Base-by-base conservation (phyloP, 2,797 vertebrate species). In the Chaenodraco wilsoni region DNA sequence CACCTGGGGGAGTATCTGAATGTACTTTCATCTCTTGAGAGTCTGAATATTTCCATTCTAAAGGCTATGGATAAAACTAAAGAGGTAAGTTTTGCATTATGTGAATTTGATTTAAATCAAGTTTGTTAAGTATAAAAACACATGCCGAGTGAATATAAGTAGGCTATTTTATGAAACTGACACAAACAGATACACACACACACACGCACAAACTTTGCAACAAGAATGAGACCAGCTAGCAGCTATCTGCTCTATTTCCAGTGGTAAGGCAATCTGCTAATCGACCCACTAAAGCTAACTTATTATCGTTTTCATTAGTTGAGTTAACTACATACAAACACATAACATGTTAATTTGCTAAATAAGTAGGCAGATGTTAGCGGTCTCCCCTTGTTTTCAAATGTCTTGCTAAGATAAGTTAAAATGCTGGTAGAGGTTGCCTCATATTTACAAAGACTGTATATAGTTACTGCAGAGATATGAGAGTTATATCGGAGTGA, bases 61-160 rank as follows among this genome's bases (percentile, higher is more conserved):
- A 95, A 95, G 69, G 98, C 98, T 41, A 99, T 99, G 98, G 97
- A 99, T 86, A 95, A 97, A 92, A 99, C 98, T 74, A 99, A 99
- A 86, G 90, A 96, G 96, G 98, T 99, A 88, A 91, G 94, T 56
- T 73, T 48, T 43, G 44, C 62, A 58, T 50, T 5, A 21, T 67
- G 49, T 17, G 9, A 27, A 41, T 67, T 49, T 54, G 1, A 14
- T 5, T 57, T 54, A 44, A 33, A 65, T 72, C 31, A 55, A 9
- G 58, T 10, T 65, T 48, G 1, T 21, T 2, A n/a, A 10, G 12
- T 15, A 21, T 10, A 60, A 65, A 33, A 65, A 23, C 12, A 23
- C 4, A 33, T 43, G 15, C 3, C 51, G 55, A 59, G 27, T 37
- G 10, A 55, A 37, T 37, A 37, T 9, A 37, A 37, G 33, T 37